Conservation (phyloP, 2,797 vertebrate genomes). For the Notamacropus eugenii region DNA sequence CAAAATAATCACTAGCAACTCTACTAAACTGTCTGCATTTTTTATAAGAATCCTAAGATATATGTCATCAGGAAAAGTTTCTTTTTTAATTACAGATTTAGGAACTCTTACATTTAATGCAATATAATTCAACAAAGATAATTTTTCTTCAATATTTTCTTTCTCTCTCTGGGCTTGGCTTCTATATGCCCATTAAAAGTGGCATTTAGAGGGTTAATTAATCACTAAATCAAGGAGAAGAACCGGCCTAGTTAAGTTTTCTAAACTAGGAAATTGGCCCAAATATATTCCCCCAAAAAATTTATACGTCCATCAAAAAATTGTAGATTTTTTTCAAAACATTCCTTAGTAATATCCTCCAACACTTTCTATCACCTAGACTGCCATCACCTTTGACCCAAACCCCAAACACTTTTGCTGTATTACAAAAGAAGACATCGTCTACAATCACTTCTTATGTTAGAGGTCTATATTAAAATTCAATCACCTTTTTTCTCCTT, state of each 20-base stretch:
- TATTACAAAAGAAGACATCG: background rate
- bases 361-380: background rate
- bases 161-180: background rate
- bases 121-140: background rate
- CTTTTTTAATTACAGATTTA: background rate
- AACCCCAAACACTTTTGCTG: background rate
- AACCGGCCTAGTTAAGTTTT: background rate
- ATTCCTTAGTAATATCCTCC: background rate
- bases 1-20: background rate
- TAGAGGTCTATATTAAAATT: background rate
- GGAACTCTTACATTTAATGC: background rate
- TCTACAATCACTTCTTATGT: background rate
- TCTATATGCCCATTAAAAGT: background rate
- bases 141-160: background rate
- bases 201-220: background rate
- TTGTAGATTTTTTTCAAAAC: background rate
- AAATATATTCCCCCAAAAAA: background rate
- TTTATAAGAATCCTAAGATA: background rate
- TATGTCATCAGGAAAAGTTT: background rate
- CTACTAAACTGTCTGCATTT: background rate
- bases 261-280: background rate
- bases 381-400: background rate
- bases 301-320: background rate
- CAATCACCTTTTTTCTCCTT: background rate
- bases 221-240: background rate